These are phyloP conservation scores for Potamilus streckersoni DNA, from an alignment of 1,140 invertebrate genomes.

Conservation along the genomic window DNA sequence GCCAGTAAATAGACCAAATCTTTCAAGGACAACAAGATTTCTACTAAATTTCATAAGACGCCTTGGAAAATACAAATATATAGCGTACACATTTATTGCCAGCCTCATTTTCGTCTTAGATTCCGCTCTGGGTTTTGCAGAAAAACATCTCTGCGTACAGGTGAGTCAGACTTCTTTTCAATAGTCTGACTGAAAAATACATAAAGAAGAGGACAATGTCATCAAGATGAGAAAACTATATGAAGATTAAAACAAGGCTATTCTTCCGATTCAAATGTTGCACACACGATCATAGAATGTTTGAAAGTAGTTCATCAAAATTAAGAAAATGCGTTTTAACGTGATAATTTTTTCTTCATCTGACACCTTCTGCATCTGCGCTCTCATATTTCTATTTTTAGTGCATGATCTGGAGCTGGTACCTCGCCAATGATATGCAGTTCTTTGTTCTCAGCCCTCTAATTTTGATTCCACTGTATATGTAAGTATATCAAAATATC, in stretches of 20 bases:
- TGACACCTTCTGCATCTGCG: background rate
- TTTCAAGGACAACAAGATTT: too few species aligned
- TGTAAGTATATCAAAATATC: constrained; percentile 40
- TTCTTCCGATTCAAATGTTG: too few species aligned
- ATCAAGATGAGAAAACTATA: background rate
- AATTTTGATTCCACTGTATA: constrained; percentile 65
- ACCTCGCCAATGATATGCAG: constrained; percentile 85
- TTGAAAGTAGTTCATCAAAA: background rate
- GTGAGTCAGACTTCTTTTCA: too few species aligned
- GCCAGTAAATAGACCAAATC: too few species aligned
- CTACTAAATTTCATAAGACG: too few species aligned
- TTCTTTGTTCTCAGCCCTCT: constrained; percentile 79
- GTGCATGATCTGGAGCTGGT: constrained; percentile 82
- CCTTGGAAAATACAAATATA: too few species aligned
- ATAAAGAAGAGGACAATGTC: background rate
- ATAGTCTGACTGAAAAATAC: background rate
- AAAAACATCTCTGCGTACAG: too few species aligned
- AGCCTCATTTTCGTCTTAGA: too few species aligned
- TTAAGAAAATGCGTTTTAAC: background rate
- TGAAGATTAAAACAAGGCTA: background rate
- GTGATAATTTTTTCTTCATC: background rate
- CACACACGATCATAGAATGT: too few species aligned
- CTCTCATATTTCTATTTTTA: constrained; percentile 62
- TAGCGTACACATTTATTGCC: too few species aligned
- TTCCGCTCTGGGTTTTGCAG: too few species aligned